Conservation (phyloP, 2,888 invertebrate genomes). For the Syritta pipiens region DNA sequence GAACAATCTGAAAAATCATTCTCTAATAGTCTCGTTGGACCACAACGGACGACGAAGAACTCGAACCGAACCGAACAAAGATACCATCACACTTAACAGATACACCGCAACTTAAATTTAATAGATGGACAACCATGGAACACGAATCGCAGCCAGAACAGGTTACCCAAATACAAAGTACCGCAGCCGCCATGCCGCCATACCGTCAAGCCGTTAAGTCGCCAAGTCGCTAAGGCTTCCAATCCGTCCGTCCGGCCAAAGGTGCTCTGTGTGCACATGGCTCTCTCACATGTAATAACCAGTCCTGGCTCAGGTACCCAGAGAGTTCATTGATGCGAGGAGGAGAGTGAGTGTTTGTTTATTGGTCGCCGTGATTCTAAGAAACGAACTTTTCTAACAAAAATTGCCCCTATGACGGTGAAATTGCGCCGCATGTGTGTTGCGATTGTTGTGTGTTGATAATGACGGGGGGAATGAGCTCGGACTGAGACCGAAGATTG, state of each 20-base stretch:
- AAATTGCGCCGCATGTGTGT: conserved; percentile 19
- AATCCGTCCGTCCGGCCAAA: too few species aligned
- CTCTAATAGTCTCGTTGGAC: conserved; percentile 53
- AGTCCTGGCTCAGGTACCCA: conserved; percentile 21
- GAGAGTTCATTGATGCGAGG: neutral
- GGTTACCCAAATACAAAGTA: conserved; percentile 13
- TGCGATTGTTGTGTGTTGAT: too few species aligned
- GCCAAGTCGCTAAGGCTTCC: too few species aligned
- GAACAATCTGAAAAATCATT: conserved; percentile 49
- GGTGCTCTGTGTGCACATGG: conserved; percentile 49
- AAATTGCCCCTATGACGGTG: conserved; percentile 35
- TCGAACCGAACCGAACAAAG: conserved; percentile 42
- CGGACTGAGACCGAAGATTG: conserved; percentile 11
- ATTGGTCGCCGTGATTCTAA: conserved; percentile 39
- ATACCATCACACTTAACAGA: conserved; percentile 66
- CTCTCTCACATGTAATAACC: conserved; percentile 48
- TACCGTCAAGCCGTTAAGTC: too few species aligned
- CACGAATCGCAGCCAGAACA: conserved; percentile 5
- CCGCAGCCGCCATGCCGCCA: neutral
- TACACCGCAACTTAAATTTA: conserved; percentile 58
- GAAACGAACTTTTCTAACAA: conserved; percentile 40
- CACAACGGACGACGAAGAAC: too few species aligned
- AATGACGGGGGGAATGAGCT: conserved; percentile 25
- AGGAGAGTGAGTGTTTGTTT: conserved; percentile 52
- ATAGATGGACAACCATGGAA: conserved; percentile 50